Base-by-base conservation (phyloP, 1,140 invertebrate genomes). In the Pachyrhynchus sulphureomaculatus region DNA sequence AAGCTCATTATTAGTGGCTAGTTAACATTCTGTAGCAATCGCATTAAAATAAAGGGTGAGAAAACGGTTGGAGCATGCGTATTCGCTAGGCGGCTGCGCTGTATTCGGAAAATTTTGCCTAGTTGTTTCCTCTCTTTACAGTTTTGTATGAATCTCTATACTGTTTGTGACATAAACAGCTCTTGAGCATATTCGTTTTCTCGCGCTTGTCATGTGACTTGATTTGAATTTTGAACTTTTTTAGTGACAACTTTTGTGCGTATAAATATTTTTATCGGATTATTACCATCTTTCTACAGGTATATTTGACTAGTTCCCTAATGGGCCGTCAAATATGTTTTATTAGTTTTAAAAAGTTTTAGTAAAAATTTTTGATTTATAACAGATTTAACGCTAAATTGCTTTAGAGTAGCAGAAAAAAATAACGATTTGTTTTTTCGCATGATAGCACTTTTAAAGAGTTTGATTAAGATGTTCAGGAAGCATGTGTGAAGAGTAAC, bases 21-120 rank as follows among this genome's bases (percentile, higher is more conserved):
- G 65, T 68, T 68, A 68, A 64, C 64, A 68, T 66, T 66, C 67
- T 68, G 58, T 64, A 66, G 61, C 67, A 64, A 68, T 68, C 64
- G 61, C 57, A 68, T 68, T 68, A 68, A 66, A 68, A 66, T 68
- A 68, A 68, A 56, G 67, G 61, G 61, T 61, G 64, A 66, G 67
- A 66, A 66, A 66, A 55, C 44, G 55, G 60, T 37, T 34, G 51
- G 58, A 53, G 60, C 64, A 49, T 57, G 67, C 67, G 67, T 56
- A 34, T 52, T 55, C 6, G 1, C 12, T 17, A 34, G 36, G 55
- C 67, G 64, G 55, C 67, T 68, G 67, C 67, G 67, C 67, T 33
- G 33, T 63, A 52, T 68, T 59, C 34, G 34, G 62, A 49, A 56
- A 62, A 48, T 67, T 64, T 58, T 45, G 32, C 32, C 54, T 52